phyloP scores from a whole-genome alignment of 1,140 invertebrate species.

The Limonius californicus region DNA sequence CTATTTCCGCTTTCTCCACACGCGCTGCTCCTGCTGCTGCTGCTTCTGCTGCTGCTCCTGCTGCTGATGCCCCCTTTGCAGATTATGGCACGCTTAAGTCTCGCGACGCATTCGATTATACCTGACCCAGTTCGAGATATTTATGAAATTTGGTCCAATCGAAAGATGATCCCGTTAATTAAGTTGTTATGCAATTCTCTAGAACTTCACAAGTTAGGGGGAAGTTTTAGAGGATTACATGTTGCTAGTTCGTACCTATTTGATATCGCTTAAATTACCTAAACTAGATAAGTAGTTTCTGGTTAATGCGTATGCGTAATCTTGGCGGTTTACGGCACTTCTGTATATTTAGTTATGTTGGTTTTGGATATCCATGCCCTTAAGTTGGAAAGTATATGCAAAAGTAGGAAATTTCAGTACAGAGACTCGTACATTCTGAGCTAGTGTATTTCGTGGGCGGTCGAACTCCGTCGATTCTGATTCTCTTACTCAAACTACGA shows the following conservation, averaged over 20 bases:
- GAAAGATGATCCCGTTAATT: neutral
- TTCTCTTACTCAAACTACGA: too few species aligned
- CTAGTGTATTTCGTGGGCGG: too few species aligned
- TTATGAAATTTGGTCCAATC: neutral
- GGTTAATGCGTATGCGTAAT: too few species aligned
- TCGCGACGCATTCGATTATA: constrained; percentile 9
- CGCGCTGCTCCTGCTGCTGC: neutral
- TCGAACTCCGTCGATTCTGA: too few species aligned
- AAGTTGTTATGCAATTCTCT: neutral
- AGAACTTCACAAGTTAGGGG: neutral
- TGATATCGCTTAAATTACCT: too few species aligned
- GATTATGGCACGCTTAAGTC: constrained; percentile 2
- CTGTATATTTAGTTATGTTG: too few species aligned
- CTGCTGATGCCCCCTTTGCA: neutral
- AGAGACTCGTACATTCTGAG: too few species aligned
- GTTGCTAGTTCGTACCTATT: neutral
- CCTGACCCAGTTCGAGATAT: neutral
- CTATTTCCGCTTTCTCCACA: neutral
- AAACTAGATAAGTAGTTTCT: too few species aligned
- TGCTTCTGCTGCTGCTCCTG: neutral
- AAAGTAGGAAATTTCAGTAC: too few species aligned
- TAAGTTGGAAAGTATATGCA: too few species aligned
- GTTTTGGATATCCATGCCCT: too few species aligned
- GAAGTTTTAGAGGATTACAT: neutral
- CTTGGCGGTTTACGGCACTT: too few species aligned